Evolutionary conservation across 2,797 vertebrate genomes (phyloP).

Genomic region (Poeciliopsis paucimaculata): DNA sequence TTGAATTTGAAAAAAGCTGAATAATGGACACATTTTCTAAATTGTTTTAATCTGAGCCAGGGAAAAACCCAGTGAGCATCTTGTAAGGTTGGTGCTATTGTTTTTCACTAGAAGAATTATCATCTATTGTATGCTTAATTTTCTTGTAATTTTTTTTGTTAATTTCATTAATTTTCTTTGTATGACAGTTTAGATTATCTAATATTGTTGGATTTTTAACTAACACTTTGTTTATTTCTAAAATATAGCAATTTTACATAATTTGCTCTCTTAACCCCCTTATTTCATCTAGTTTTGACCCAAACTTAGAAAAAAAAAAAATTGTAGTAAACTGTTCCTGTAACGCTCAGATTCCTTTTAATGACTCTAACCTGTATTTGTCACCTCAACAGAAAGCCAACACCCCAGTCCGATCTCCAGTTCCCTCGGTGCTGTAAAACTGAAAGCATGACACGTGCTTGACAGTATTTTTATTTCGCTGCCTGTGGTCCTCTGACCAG

Average conservation of each 20-base stretch:
- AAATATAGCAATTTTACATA: not conserved
- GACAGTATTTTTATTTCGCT: conserved; percentile 32
- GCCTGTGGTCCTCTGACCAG: conserved; percentile 32
- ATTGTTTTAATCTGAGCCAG: conserved; percentile 1
- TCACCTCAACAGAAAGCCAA: conserved; percentile 74
- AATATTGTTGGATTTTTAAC: not conserved
- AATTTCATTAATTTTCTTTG: not conserved
- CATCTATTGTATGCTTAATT: not conserved
- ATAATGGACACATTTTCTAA: conserved; percentile 6
- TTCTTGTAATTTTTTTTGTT: not conserved
- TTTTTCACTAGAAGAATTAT: not conserved
- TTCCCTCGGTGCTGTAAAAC: conserved; percentile 72
- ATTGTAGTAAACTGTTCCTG: not conserved
- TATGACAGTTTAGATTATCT: not conserved
- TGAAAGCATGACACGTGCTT: conserved; percentile 53
- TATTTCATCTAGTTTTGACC: not conserved
- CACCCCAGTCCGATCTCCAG: conserved; percentile 46
- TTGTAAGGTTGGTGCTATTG: conserved; percentile 6
- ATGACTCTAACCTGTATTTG: conserved; percentile 56
- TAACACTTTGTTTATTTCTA: not conserved
- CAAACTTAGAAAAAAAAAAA: not conserved
- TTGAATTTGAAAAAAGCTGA: not conserved
- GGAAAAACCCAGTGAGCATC: not conserved
- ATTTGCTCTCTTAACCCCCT: not conserved
- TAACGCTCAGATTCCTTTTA: not conserved